Conservation (phyloP, 2,888 invertebrate species). For the Nyleta sp. region DNA sequence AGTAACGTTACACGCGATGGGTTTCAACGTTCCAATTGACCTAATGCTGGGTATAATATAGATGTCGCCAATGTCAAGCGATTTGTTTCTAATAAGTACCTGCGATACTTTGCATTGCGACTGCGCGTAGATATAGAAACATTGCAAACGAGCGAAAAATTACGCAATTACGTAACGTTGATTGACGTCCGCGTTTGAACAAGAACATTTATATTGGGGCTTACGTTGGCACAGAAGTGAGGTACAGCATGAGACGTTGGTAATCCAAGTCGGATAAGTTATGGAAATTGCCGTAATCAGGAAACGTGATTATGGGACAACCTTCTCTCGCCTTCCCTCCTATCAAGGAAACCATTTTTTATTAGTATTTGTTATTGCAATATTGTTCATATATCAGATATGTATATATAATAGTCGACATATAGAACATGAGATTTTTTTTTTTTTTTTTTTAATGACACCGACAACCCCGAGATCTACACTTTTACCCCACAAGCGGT, state of each 20-base stretch:
- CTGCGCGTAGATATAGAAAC: neutral
- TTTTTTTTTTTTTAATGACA: too few relatives aligned
- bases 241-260: constrained; percentile 95
- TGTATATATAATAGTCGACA: too few relatives aligned
- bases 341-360: constrained; percentile 78
- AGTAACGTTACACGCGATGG: too few relatives aligned
- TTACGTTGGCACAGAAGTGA: constrained; percentile 98
- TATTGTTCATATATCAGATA: too few relatives aligned
- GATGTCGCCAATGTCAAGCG: constrained; percentile 1
- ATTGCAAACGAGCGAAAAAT: constrained; percentile 4
- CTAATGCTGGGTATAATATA: neutral
- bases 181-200: constrained; percentile 40
- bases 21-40: too few relatives aligned
- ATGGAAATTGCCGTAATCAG: constrained; percentile 95
- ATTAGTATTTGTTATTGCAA: too few relatives aligned
- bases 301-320: constrained; percentile 96
- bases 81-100: neutral
- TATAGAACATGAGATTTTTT: too few relatives aligned
- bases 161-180: constrained; percentile 36
- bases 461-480: too few relatives aligned
- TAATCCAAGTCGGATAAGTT: constrained; percentile 93
- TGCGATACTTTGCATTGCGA: too few relatives aligned
- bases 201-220: constrained; percentile 79
- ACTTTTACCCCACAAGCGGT: too few relatives aligned
- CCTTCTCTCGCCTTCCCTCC: constrained; percentile 97